Percentiles rank a stretch among this genome's conserved stretches.
These are phyloP conservation scores for Prunella himalayana DNA, from an alignment of 2,113 vertebrate species.

Conservation along the genomic window DNA sequence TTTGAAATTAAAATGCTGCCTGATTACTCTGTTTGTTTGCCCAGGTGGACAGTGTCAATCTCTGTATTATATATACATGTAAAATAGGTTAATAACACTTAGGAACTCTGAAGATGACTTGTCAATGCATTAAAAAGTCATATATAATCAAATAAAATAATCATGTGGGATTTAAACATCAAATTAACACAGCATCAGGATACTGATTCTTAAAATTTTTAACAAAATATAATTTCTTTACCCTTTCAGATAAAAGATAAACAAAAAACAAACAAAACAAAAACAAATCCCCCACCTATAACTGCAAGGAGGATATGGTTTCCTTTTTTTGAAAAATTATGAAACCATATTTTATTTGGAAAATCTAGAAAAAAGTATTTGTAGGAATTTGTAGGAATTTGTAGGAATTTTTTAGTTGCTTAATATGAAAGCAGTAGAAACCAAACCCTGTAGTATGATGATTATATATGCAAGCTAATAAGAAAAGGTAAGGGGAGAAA, in stretches of 20 bases:
- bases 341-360: not conserved
- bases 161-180: not conserved
- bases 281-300: not conserved
- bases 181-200: not conserved
- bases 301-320: not conserved
- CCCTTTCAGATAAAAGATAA: not conserved
- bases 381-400: not conserved
- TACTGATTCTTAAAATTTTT: not conserved
- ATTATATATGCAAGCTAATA: not conserved
- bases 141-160: not conserved
- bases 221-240: not conserved
- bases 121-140: not conserved
- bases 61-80: not conserved
- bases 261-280: accelerated
- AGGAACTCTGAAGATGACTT: not conserved
- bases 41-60: not conserved
- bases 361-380: not conserved
- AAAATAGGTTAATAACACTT: not conserved
- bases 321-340: not conserved
- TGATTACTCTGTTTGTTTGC: not conserved
- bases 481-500: not conserved
- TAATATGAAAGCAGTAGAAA: not conserved
- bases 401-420: not conserved
- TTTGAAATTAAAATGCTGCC: not conserved
- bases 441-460: not conserved